phyloP scores from a whole-genome alignment of 1,140 invertebrate genomes.

The Achatina immaculata region DNA sequence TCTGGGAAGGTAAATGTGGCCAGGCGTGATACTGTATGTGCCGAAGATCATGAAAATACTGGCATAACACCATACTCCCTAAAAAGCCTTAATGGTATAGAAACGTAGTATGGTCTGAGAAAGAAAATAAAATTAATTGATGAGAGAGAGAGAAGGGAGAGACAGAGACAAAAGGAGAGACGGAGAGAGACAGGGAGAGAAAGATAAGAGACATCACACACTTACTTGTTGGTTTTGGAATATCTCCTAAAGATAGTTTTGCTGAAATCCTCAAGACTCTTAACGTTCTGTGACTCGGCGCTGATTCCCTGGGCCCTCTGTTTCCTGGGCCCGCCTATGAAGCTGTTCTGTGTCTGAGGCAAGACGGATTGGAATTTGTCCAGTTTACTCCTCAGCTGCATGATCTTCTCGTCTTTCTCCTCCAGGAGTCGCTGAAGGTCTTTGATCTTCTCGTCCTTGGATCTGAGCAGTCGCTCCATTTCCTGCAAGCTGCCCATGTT shows the following conservation, averaged over 20 bases:
- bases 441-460: constrained; percentile 80
- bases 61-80: too few species aligned
- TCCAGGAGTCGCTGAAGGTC: constrained; percentile 53
- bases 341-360: constrained; percentile 75
- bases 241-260: constrained; percentile 68
- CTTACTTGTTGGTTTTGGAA: constrained; percentile 60
- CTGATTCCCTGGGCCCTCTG: constrained; percentile 93
- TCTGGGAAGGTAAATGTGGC: too few species aligned
- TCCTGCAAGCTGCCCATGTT: constrained; percentile 56
- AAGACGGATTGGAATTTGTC: constrained; percentile 95
- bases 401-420: constrained; percentile 83
- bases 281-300: constrained; percentile 87
- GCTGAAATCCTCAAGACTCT: constrained; percentile 80
- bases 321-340: constrained; percentile 73
- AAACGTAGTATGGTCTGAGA: too few species aligned
- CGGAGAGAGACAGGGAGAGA: too few species aligned
- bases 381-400: constrained; percentile 86
- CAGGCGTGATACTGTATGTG: too few species aligned
- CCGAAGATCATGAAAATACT: too few species aligned
- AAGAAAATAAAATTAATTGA: too few species aligned
- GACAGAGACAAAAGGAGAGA: too few species aligned
- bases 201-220: not conserved
- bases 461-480: constrained; percentile 68
- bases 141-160: too few species aligned
- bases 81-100: too few species aligned